A percentile compares a stretch with the other conserved stretches of the same genome.
These are phyloP conservation scores for Cecropterus lyciades DNA, from an alignment of 1,140 invertebrate genomes.

Conservation along the genomic window DNA sequence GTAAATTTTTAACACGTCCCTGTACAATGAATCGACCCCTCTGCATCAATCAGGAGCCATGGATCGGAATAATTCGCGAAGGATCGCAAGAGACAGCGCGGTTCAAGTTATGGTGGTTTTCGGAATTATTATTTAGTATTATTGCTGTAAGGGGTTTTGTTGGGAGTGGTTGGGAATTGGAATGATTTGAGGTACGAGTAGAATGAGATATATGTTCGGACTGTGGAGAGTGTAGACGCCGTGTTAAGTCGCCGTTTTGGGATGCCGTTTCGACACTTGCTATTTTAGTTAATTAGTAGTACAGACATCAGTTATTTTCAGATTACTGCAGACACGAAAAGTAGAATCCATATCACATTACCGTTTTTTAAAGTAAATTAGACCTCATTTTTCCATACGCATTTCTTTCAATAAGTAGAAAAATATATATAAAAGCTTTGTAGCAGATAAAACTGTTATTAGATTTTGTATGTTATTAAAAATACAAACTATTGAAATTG, in stretches of 20 bases:
- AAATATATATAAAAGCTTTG: too few relatives aligned
- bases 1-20: constrained; percentile 43
- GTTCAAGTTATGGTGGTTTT: constrained; percentile 27
- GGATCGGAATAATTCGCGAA: constrained; percentile 34
- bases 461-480: too few relatives aligned
- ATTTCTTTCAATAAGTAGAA: too few relatives aligned
- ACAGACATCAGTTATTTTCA: too few relatives aligned
- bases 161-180: constrained; percentile 22
- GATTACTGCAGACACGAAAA: too few relatives aligned
- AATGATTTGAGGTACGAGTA: constrained; percentile 30
- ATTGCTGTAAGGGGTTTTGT: constrained; percentile 17
- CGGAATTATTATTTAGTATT: constrained; percentile 29
- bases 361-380: too few relatives aligned
- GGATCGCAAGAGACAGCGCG: constrained; percentile 20
- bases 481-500: too few relatives aligned
- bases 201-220: constrained; percentile 3
- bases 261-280: neutral
- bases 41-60: neutral
- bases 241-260: neutral
- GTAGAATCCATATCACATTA: too few relatives aligned
- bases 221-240: neutral
- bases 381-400: too few relatives aligned
- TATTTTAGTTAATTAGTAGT: too few relatives aligned
- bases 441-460: too few relatives aligned
- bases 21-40: constrained; percentile 28